Evolutionary conservation across 2,797 vertebrate species (phyloP).

Genomic region (Enteromius viviparus): DNA sequence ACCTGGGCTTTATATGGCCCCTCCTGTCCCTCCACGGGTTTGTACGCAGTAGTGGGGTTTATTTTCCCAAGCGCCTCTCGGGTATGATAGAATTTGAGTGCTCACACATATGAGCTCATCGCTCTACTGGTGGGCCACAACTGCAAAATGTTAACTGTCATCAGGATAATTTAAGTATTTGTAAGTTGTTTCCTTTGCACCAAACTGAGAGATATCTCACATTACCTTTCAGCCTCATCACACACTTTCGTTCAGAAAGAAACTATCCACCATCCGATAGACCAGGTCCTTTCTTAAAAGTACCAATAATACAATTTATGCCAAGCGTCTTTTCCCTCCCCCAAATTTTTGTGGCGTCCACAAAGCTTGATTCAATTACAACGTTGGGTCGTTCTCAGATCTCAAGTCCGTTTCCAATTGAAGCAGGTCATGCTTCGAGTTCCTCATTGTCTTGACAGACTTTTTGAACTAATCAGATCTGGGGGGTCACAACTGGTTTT

Average conservation of each 20-base stretch:
- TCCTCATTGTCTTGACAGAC: slow-evolving; percentile 82
- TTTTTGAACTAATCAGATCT: slow-evolving; percentile 81
- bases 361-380: slow-evolving; percentile 80
- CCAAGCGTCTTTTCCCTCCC: slow-evolving; percentile 55
- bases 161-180: slow-evolving; percentile 65
- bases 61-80: slow-evolving; percentile 55
- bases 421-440: slow-evolving; percentile 81
- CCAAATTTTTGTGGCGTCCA: slow-evolving; percentile 48
- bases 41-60: slow-evolving; percentile 59
- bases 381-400: slow-evolving; percentile 64
- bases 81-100: slow-evolving; percentile 51
- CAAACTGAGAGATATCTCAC: slow-evolving; percentile 47
- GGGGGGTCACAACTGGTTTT: slow-evolving; percentile 77
- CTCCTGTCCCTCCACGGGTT: slow-evolving; percentile 41
- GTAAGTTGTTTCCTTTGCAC: slow-evolving; percentile 59
- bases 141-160: slow-evolving; percentile 68
- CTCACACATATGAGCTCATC: slow-evolving; percentile 61
- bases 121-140: slow-evolving; percentile 58
- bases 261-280: slow-evolving; percentile 50
- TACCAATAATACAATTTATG: slow-evolving; percentile 79
- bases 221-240: slow-evolving; percentile 36
- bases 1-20: slow-evolving; percentile 56
- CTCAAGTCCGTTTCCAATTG: slow-evolving; percentile 81
- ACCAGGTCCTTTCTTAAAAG: slow-evolving; percentile 68
- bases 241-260: slow-evolving; percentile 29